These are phyloP conservation scores for Falco cherrug DNA, from an alignment of 2,797 vertebrate genomes.

Conservation along the genomic window DNA sequence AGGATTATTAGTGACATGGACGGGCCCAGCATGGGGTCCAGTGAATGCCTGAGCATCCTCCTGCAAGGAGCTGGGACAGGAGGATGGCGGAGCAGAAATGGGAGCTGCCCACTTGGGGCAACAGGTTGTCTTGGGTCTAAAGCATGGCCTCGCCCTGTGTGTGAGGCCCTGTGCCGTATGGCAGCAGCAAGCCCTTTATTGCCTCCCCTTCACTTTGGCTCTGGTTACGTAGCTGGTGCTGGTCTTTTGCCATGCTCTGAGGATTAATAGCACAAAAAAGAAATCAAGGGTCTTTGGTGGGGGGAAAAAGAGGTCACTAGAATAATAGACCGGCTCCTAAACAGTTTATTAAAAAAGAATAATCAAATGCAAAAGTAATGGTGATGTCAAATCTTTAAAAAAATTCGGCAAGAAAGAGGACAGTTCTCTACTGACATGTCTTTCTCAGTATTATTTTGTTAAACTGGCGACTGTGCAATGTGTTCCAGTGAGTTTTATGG, in stretches of 20 bases:
- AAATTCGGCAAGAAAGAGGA: neutral
- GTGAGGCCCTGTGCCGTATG: fast-evolving
- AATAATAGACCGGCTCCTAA: neutral
- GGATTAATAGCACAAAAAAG: neutral
- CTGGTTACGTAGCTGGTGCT: neutral
- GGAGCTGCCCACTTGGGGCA: neutral
- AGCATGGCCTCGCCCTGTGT: fast-evolving
- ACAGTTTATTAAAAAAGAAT: neutral
- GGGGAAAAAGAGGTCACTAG: fast-evolving
- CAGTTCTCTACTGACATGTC: neutral
- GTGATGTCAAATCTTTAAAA: fast-evolving
- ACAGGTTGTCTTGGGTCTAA: neutral
- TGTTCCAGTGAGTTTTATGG: slow-evolving; percentile 41
- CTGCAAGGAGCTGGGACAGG: neutral
- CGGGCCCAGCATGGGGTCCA: neutral
- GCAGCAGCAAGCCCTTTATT: neutral
- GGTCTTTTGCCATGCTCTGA: neutral
- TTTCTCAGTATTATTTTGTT: neutral
- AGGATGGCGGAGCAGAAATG: neutral
- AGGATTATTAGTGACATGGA: neutral
- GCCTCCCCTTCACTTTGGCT: neutral
- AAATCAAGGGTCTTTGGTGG: neutral
- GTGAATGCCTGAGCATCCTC: neutral
- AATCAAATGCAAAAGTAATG: neutral
- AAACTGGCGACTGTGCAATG: neutral